A percentile compares a stretch with the other conserved stretches of the same genome.
Evolutionary conservation across 2,113 vertebrate species (phyloP).

Genomic region (Megaceryle torquata): DNA sequence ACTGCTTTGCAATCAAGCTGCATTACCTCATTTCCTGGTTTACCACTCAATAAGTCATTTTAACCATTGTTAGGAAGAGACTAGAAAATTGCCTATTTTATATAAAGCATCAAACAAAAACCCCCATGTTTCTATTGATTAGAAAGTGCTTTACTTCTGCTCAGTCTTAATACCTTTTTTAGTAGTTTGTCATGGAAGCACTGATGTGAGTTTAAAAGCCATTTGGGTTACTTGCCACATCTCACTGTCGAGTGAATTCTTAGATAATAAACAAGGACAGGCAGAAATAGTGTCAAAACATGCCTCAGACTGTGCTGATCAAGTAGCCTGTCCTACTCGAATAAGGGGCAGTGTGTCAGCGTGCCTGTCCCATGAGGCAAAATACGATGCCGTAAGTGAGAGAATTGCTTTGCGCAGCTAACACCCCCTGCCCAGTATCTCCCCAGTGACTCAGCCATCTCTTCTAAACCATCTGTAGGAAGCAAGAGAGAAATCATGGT

Average conservation of each 20-base stretch:
- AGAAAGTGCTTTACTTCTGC: neutral
- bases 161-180: neutral
- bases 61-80: neutral
- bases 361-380: neutral
- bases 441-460: neutral
- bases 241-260: neutral
- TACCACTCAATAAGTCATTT: neutral
- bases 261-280: neutral
- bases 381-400: fast-evolving
- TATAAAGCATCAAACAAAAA: neutral
- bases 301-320: neutral
- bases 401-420: neutral
- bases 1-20: neutral
- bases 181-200: neutral
- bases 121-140: neutral
- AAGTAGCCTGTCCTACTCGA: neutral
- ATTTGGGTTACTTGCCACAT: neutral
- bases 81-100: neutral
- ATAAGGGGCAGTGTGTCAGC: conserved; percentile 1
- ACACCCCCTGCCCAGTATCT: neutral
- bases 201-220: neutral
- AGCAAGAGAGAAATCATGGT: neutral
- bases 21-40: neutral
- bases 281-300: conserved; percentile 14
- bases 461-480: neutral